These are phyloP conservation scores for Lochmaea capreae DNA, from an alignment of 2,888 invertebrate species.

Conservation along the genomic window DNA sequence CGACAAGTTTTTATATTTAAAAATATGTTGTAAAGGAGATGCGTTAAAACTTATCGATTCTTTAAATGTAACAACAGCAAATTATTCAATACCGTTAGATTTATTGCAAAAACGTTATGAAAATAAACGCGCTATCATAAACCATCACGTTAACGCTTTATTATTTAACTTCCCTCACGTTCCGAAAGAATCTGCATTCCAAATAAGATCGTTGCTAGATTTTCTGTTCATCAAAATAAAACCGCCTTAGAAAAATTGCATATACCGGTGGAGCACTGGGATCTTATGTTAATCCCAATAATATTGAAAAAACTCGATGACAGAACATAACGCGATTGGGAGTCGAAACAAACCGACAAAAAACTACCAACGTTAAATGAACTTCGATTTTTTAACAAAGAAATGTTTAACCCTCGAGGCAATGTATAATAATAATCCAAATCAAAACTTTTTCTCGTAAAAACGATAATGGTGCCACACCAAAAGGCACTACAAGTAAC, in stretches of 20 bases:
- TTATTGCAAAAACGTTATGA: no score
- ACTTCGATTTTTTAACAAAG: slow-evolving; percentile 37
- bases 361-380: slow-evolving; percentile 30
- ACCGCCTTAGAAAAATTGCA: slow-evolving; percentile 36
- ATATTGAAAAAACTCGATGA: slow-evolving; percentile 39
- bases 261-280: slow-evolving; percentile 38
- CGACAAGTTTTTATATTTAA: neutral
- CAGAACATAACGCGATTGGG: slow-evolving; percentile 38
- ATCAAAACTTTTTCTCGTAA: neutral
- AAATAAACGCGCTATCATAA: no score
- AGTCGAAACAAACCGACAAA: slow-evolving; percentile 27
- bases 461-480: neutral
- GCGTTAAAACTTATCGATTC: neutral
- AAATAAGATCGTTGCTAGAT: slow-evolving; percentile 38
- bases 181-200: slow-evolving; percentile 6
- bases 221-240: slow-evolving; percentile 31
- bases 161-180: neutral
- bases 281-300: no score
- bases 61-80: no score
- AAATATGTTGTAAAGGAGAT: neutral
- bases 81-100: no score
- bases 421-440: neutral
- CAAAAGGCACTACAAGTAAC: neutral
- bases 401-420: slow-evolving; percentile 38
- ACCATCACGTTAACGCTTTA: no score